These are phyloP conservation scores for Oxygymnocypris stewartii DNA, from an alignment of 2,113 vertebrate genomes.

Conservation along the genomic window DNA sequence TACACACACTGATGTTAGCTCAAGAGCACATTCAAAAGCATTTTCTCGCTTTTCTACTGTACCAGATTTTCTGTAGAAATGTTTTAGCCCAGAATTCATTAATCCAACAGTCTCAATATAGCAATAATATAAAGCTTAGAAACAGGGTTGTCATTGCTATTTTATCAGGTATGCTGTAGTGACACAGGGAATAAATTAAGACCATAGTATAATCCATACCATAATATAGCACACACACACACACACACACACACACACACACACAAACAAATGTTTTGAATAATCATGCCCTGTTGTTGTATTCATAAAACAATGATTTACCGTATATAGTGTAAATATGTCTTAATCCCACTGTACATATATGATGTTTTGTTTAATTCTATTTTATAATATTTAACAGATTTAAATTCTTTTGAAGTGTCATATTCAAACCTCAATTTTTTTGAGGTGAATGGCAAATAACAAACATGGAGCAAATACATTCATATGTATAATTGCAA, in stretches of 20 bases:
- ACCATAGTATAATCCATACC: not conserved
- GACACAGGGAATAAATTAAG: not conserved
- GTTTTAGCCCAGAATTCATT: not conserved
- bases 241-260: not conserved
- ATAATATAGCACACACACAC: not conserved
- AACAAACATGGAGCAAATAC: not conserved
- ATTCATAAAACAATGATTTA: not conserved
- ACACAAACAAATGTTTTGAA: not conserved
- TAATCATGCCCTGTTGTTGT: not conserved
- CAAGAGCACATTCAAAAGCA: not conserved
- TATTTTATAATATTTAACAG: slow-evolving; percentile 48
- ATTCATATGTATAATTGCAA: slow-evolving; percentile 47
- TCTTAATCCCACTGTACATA: slow-evolving; percentile 38
- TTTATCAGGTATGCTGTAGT: not conserved
- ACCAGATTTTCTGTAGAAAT: not conserved
- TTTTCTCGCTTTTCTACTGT: not conserved
- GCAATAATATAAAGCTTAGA: not conserved
- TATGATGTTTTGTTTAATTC: slow-evolving; percentile 31
- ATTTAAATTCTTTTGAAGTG: slow-evolving; percentile 59
- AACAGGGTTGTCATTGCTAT: not conserved
- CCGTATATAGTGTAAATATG: slow-evolving; percentile 60
- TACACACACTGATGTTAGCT: slow-evolving; percentile 50
- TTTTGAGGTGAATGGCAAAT: slow-evolving; percentile 49
- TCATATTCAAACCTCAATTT: slow-evolving; percentile 47
- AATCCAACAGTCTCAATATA: not conserved